A percentile compares a stretch with the other conserved stretches of the same genome.
phyloP scores from a whole-genome alignment of 2,888 invertebrate genomes.

The Phymatocera aterrima region DNA sequence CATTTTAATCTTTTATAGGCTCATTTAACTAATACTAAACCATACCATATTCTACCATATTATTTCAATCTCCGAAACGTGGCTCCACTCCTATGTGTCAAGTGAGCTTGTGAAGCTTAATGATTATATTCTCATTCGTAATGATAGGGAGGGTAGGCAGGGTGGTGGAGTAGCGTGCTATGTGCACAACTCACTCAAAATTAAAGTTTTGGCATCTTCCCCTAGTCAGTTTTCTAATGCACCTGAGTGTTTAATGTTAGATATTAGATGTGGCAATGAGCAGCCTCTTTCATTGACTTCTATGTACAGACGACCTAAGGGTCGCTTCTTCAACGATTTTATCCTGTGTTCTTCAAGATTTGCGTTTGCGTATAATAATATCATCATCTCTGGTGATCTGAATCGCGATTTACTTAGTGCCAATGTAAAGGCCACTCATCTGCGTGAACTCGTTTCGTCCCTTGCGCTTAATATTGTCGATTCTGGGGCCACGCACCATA shows the following conservation, averaged over 20 bases:
- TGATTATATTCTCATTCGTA: neutral
- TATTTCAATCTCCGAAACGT: slow-evolving; percentile 32
- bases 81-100: neutral
- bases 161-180: slow-evolving; percentile 29
- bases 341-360: neutral
- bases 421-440: neutral
- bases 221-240: neutral
- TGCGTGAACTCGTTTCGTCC: neutral
- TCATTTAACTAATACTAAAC: neutral
- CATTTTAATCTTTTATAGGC: neutral
- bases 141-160: neutral
- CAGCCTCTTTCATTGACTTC: neutral
- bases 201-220: slow-evolving; percentile 1
- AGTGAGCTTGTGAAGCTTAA: neutral
- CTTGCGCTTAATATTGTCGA: neutral
- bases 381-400: slow-evolving; percentile 28
- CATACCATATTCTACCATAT: slow-evolving; percentile 26
- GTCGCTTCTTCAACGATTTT: neutral
- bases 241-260: neutral
- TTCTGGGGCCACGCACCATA: neutral
- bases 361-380: neutral
- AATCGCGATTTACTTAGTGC: neutral
- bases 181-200: neutral
- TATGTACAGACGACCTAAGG: neutral
- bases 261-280: neutral